phyloP scores from a whole-genome alignment of 2,888 invertebrate genomes.

The Colletes collaris region DNA sequence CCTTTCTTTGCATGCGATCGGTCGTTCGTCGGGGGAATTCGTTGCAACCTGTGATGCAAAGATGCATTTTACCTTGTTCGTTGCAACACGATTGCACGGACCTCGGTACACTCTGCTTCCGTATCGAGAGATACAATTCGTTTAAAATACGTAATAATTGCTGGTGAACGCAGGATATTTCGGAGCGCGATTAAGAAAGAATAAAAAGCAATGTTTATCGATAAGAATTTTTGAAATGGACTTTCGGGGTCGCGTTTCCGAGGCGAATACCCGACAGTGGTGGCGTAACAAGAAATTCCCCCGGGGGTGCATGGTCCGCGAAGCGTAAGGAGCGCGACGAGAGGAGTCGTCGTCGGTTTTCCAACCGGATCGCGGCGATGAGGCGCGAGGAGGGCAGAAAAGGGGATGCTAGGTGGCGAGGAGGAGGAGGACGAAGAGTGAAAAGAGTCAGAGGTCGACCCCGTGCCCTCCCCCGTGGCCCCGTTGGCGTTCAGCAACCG shows the following conservation, averaged over 20 bases:
- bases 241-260: no score
- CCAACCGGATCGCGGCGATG: conserved; percentile 15
- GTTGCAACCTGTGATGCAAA: conserved; percentile 21
- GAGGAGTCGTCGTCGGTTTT: conserved; percentile 26
- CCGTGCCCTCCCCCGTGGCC: conserved; percentile 28
- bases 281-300: conserved; percentile 9
- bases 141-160: no score
- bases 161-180: no score
- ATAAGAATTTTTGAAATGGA: no score
- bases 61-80: background rate
- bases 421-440: conserved; percentile 41
- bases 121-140: no score
- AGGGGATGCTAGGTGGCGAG: background rate
- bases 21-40: conserved; percentile 7
- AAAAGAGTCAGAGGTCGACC: conserved; percentile 61
- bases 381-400: conserved; percentile 19
- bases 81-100: no score
- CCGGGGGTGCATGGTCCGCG: background rate
- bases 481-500: conserved; percentile 71
- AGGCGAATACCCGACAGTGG: background rate
- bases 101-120: no score
- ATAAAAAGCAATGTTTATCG: no score
- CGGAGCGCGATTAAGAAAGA: no score
- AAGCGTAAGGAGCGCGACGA: conserved; percentile 19
- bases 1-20: background rate